Base-by-base conservation (phyloP, 2,797 vertebrate species). In the Phoxinus dragarum region DNA sequence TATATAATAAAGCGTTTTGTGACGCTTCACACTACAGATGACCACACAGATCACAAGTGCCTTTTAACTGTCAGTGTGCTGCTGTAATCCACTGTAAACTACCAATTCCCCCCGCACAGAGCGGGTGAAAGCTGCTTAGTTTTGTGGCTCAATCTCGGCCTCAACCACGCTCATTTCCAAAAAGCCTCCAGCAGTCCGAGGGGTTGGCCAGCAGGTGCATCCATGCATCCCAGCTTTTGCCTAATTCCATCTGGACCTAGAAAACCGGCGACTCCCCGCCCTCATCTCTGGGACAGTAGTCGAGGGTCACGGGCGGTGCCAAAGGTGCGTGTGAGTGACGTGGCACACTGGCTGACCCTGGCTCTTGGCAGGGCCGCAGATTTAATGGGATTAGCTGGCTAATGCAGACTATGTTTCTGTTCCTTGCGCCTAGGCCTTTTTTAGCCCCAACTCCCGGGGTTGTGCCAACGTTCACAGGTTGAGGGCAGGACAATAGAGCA, bases 311-410 rank as follows among this genome's bases (percentile, higher is more conserved):
- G 38, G 89, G 85, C 90, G 92, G 90, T 94, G 93, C 93, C 94
- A 94, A 94, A 95, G 95, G 95, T 96, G 86, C 92, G 85, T 71
- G 77, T 96, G 95, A 96, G 93, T 95, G 95, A 95, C 92, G 94
- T 96, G 94, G 93, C 94, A 96, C 95, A 95, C 95, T 96, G 95
- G 94, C 94, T 95, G 95, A 96, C 95, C 95, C 93, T 91, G 89
- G 90, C 90, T 91, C 91, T 94, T 96, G 95, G 95, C 95, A 94
- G 89, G 92, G 86, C 92, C 86, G 89, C 90, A 92, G 93, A 93
- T 93, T 94, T 96, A 96, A 96, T 96, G 95, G 95, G 95, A 96
- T 96, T 96, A 96, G 91, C 92, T 72, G 93, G 94, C 93, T 96
- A 95, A 95, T 95, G 94, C 94, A 93, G 94, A 95, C 94, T 94